A percentile compares a stretch with the other conserved stretches of the same genome.
Evolutionary conservation across 2,113 vertebrate species (phyloP).

Genomic region (Rutilus rutilus): DNA sequence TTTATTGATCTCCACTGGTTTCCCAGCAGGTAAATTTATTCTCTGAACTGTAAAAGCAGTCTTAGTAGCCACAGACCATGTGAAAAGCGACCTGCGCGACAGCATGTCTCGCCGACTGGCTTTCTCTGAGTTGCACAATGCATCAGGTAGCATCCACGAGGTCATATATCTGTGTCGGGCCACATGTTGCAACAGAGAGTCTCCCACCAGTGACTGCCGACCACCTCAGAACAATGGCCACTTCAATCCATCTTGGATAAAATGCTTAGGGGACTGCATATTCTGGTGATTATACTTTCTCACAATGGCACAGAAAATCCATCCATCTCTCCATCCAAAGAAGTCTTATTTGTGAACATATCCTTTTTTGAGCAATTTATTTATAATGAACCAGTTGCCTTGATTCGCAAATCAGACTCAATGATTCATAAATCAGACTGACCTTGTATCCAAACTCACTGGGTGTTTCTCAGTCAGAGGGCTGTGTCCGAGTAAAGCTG

Average conservation of each 20-base stretch:
- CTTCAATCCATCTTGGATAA: slow-evolving; percentile 13
- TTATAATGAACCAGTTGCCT: too few relatives aligned
- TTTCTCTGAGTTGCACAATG: slow-evolving; percentile 40
- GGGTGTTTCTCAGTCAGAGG: too few relatives aligned
- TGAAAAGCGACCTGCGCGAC: slow-evolving; percentile 31
- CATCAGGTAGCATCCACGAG: slow-evolving; percentile 1
- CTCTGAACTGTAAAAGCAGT: slow-evolving; percentile 47
- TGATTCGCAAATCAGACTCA: too few relatives aligned
- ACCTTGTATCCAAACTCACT: too few relatives aligned
- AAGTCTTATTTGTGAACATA: too few relatives aligned
- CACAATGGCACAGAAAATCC: neutral
- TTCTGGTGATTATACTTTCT: neutral
- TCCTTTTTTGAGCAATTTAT: too few relatives aligned
- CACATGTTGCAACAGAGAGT: slow-evolving; percentile 33
- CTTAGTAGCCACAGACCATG: slow-evolving; percentile 20
- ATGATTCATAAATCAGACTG: too few relatives aligned
- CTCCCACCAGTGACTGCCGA: slow-evolving; percentile 44
- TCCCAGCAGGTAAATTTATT: slow-evolving; percentile 39
- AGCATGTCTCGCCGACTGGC: slow-evolving; percentile 31
- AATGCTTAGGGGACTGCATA: neutral
- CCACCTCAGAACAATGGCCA: neutral
- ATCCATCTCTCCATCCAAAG: too few relatives aligned
- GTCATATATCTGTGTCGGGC: slow-evolving; percentile 53
- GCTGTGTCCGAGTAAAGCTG: too few relatives aligned
- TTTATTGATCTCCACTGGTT: slow-evolving; percentile 47